These are phyloP conservation scores for Trigoniulus corallinus DNA, from an alignment of 1,140 invertebrate genomes.

Conservation along the genomic window DNA sequence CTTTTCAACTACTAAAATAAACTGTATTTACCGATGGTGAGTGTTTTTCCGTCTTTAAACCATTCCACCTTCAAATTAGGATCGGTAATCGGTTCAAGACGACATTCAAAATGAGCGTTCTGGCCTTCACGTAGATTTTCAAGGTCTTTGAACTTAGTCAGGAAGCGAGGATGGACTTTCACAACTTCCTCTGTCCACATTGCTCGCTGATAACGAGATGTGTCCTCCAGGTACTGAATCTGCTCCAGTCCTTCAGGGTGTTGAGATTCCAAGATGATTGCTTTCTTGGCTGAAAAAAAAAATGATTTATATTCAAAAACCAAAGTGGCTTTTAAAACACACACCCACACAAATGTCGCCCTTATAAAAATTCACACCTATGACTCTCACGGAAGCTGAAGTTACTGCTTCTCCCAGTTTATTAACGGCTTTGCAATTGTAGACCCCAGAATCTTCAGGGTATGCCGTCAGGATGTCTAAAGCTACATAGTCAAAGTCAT, in stretches of 20 bases:
- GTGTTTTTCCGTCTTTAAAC: slow-evolving; percentile 76
- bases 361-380: too few relatives aligned
- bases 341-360: too few relatives aligned
- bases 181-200: slow-evolving; percentile 68
- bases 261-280: slow-evolving; percentile 64
- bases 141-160: slow-evolving; percentile 67
- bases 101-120: slow-evolving; percentile 93
- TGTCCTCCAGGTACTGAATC: slow-evolving; percentile 77
- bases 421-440: slow-evolving; percentile 81
- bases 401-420: slow-evolving; percentile 87
- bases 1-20: too few relatives aligned
- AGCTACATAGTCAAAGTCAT: slow-evolving; percentile 95
- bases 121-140: slow-evolving; percentile 74
- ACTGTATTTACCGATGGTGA: slow-evolving; percentile 47
- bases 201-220: slow-evolving; percentile 61
- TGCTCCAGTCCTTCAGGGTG: slow-evolving; percentile 73
- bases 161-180: slow-evolving; percentile 60
- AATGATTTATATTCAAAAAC: neutral
- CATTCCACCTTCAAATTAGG: slow-evolving; percentile 83
- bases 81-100: slow-evolving; percentile 89
- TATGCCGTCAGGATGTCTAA: slow-evolving; percentile 90
- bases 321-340: slow-evolving; percentile 7
- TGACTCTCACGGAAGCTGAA: slow-evolving; percentile 68
- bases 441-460: slow-evolving; percentile 90
- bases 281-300: slow-evolving; percentile 48